Conservation (phyloP, 2,113 vertebrate genomes). For the Boulengeromyrus knoepffleri region DNA sequence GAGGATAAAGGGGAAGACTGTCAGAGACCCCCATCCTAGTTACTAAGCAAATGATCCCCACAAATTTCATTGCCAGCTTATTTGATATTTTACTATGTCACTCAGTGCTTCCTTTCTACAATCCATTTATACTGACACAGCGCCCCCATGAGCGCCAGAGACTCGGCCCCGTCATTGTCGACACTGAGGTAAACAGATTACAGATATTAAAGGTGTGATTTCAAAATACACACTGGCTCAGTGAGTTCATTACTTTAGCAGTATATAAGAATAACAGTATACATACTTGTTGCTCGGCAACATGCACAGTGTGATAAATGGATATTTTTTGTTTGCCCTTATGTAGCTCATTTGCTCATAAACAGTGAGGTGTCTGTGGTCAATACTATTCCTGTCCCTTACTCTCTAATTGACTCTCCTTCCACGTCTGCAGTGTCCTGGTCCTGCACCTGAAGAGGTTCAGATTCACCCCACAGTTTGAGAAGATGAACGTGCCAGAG, state of each 20-base stretch:
- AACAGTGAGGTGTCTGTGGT: not conserved
- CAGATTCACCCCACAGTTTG: not conserved
- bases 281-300: not conserved
- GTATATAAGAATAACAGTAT: not conserved
- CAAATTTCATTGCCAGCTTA: too few species aligned
- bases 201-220: not conserved
- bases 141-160: too few species aligned
- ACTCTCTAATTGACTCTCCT: not conserved
- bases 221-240: not conserved
- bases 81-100: too few species aligned
- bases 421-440: not conserved
- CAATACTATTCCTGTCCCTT: not conserved
- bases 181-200: not conserved
- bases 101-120: too few species aligned
- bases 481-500: not conserved
- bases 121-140: too few species aligned
- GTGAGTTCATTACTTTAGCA: not conserved
- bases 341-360: not conserved
- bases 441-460: not conserved
- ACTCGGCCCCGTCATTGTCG: not conserved
- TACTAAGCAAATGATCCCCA: too few species aligned
- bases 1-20: too few species aligned
- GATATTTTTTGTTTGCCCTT: not conserved
- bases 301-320: too few species aligned
- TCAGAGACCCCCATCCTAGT: too few species aligned